These are phyloP conservation scores for Dicaeum eximium DNA, from an alignment of 2,113 vertebrate genomes.

Conservation along the genomic window DNA sequence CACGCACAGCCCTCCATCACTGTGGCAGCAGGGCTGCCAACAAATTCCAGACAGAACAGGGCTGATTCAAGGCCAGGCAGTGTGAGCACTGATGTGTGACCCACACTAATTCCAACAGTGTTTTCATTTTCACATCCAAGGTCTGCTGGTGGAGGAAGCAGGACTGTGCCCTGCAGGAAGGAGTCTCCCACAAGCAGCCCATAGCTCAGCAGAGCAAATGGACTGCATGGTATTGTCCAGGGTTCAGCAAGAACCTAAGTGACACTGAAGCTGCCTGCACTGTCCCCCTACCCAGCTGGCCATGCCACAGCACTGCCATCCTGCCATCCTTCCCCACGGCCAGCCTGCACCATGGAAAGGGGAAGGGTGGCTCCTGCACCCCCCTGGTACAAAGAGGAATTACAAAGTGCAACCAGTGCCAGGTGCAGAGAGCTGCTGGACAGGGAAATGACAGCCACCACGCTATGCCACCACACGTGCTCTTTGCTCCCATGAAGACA, in stretches of 20 bases:
- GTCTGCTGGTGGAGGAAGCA: background rate
- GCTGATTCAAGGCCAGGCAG: background rate
- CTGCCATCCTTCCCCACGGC: rapidly evolving
- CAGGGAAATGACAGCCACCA: background rate
- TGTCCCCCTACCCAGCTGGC: background rate
- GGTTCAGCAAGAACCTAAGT: background rate
- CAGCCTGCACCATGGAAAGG: rapidly evolving
- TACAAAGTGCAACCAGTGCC: background rate
- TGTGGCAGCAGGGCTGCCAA: background rate
- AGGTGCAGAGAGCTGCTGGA: background rate
- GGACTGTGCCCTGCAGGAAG: background rate
- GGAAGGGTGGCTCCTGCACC: background rate
- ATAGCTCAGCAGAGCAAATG: background rate
- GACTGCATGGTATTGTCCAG: rapidly evolving
- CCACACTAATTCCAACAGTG: background rate
- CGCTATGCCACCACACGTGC: rapidly evolving
- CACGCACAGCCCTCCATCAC: background rate
- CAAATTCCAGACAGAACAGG: background rate
- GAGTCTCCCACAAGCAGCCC: background rate
- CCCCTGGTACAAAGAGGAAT: background rate
- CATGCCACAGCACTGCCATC: background rate
- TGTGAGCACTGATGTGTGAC: background rate
- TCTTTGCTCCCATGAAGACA: background rate
- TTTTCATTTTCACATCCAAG: background rate
- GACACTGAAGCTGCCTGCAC: background rate